Evolutionary conservation across 2,113 vertebrate genomes (phyloP), one percentile per base, ranked within the genome.

Genomic region (Neotoma lepida): DNA sequence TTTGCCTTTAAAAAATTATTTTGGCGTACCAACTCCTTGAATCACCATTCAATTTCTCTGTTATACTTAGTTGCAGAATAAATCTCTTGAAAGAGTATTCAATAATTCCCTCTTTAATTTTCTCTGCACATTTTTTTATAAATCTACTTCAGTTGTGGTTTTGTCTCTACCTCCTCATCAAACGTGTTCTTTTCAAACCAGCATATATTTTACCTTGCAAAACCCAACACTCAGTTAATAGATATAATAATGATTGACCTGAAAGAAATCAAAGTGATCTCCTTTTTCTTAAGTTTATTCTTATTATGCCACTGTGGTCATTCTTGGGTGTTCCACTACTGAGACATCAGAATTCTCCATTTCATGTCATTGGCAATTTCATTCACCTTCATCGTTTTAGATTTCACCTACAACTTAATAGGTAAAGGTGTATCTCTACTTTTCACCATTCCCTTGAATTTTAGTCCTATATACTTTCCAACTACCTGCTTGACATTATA

Each of bases 101-200:
- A 86, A 0, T 74, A 71, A 20, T 81, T 92, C 33, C 18, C n/a
- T 81, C 4, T 90, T 5, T 39, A 39, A 5, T 86, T 2, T 9
- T 86, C 71, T 78, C 22, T 90, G 41, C 0, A 1, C 5, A 18
- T 46, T 90, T 66, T 74, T 73, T 46, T 73, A 33, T 51, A 71
- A 94, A 76, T 81, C 6, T 15, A 56, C 9, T 80, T 7, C n/a
- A 71, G 2, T 49, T 76, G 68, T 70, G 44, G 90, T 74, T 90
- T 92, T 66, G 4, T 9, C 78, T 58, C 82, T 78, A 51, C 14
- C 22, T 81, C 26, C 54, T 41, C 61, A 87, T 44, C 12, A 58
- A 61, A 94, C 12, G 76, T 77, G 9, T 88, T 87, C 35, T 87
- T 88, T 41, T 81, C 58, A 90, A 87, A 49, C 76, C 77, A 94